phyloP scores from a whole-genome alignment of 2,797 vertebrate genomes.

The Sebastiscus tertius region DNA sequence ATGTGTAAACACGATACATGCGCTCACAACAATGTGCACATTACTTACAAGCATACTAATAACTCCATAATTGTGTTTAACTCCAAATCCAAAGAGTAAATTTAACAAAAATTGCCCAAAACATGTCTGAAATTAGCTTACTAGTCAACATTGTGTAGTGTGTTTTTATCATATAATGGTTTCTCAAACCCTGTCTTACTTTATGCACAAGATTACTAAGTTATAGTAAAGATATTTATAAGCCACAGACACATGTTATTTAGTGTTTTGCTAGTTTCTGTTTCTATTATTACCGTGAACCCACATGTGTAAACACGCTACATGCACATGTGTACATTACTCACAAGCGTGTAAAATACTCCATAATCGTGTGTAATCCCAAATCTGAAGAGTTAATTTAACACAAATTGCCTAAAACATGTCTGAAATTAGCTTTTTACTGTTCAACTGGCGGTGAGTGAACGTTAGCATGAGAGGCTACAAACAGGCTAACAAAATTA shows the following conservation, averaged over 20 bases:
- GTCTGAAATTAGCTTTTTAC: not conserved
- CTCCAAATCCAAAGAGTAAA: not conserved
- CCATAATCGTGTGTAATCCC: too few species aligned
- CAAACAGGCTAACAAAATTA: constrained; percentile 61
- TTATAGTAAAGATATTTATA: not conserved
- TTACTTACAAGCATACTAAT: rapidly evolving
- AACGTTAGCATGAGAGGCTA: constrained; percentile 44
- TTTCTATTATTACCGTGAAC: not conserved
- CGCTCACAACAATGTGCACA: not conserved
- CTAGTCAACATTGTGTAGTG: too few species aligned
- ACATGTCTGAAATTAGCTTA: too few species aligned
- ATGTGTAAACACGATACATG: constrained; percentile 16
- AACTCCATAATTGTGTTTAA: rapidly evolving
- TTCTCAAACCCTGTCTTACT: too few species aligned
- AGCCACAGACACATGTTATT: too few species aligned
- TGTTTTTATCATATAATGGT: too few species aligned
- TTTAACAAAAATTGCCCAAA: too few species aligned
- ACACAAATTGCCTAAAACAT: too few species aligned
- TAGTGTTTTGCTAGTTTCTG: not conserved
- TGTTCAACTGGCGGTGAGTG: not conserved
- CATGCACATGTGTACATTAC: not conserved
- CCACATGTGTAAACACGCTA: constrained; percentile 38
- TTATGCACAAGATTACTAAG: not conserved
- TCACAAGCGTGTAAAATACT: too few species aligned
- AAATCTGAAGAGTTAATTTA: not conserved